These are phyloP conservation scores for Marcusenius ussheri DNA, from an alignment of 2,113 vertebrate genomes.

Conservation along the genomic window DNA sequence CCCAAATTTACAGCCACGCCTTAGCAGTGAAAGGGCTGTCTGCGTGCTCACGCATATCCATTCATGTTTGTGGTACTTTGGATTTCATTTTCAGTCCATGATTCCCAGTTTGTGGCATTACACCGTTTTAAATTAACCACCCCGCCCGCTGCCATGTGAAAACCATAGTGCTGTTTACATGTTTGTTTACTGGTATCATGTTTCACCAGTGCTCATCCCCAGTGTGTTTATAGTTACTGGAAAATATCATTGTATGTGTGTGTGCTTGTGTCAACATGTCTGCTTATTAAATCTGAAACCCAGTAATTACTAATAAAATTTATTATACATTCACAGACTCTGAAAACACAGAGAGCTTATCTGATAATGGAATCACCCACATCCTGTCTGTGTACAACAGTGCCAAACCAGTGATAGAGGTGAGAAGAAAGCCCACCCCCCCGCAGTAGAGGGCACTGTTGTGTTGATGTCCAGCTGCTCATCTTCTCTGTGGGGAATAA, in stretches of 20 bases:
- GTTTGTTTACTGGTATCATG: not conserved
- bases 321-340: slow-evolving; percentile 58
- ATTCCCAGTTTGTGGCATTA: not conserved
- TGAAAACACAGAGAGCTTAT: slow-evolving; percentile 67
- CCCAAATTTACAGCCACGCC: not conserved
- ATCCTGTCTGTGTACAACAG: slow-evolving; percentile 75
- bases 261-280: not conserved
- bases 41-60: not conserved
- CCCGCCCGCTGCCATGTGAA: not conserved
- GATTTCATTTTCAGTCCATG: not conserved
- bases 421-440: slow-evolving; percentile 31
- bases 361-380: slow-evolving; percentile 70
- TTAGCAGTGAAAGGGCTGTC: not conserved
- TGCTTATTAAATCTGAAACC: not conserved
- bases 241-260: not conserved
- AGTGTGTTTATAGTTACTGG: not conserved
- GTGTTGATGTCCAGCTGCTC: not conserved
- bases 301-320: not conserved
- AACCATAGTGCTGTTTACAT: not conserved
- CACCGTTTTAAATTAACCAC: too few species aligned
- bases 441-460: not conserved
- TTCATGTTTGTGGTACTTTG: not conserved
- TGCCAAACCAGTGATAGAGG: slow-evolving; percentile 70
- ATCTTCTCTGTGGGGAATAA: not conserved
- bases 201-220: not conserved